phyloP scores from a whole-genome alignment of 2,888 invertebrate species.

The Chromoteleia sp. region DNA sequence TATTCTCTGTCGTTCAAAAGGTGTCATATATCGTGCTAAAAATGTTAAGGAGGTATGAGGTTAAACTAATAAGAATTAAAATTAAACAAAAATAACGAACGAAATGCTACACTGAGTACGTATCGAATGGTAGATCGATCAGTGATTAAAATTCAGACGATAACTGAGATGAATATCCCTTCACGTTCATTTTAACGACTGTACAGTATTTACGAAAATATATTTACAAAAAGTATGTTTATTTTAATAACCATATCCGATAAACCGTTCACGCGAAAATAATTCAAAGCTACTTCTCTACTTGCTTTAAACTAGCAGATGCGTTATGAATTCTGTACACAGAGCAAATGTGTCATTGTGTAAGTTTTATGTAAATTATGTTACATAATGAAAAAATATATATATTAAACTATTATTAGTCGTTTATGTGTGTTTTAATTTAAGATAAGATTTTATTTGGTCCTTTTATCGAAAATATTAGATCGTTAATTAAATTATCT shows the following conservation, averaged over 20 bases:
- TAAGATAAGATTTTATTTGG: too few relatives aligned
- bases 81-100: constrained; percentile 21
- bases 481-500: too few relatives aligned
- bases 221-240: constrained; percentile 48
- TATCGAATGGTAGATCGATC: constrained; percentile 17
- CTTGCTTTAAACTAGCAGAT: constrained; percentile 55
- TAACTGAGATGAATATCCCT: constrained; percentile 28
- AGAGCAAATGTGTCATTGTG: constrained; percentile 59
- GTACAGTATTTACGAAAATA: constrained; percentile 66
- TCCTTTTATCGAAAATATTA: too few relatives aligned
- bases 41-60: constrained; percentile 42
- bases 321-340: constrained; percentile 53
- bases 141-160: constrained; percentile 26
- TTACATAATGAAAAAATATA: constrained; percentile 69
- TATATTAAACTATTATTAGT: constrained; percentile 55
- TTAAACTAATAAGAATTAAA: constrained; percentile 47
- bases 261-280: constrained; percentile 37
- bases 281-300: constrained; percentile 42
- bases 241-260: constrained; percentile 50
- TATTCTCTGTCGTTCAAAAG: constrained; percentile 34
- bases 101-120: constrained; percentile 29
- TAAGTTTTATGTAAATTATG: constrained; percentile 70
- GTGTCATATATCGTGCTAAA: constrained; percentile 40
- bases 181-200: constrained; percentile 58
- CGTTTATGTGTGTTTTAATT: constrained; percentile 15